A percentile compares a stretch with the other conserved stretches of the same genome.
phyloP scores from a whole-genome alignment of 2,113 vertebrate species.

The Anas platyrhynchos region DNA sequence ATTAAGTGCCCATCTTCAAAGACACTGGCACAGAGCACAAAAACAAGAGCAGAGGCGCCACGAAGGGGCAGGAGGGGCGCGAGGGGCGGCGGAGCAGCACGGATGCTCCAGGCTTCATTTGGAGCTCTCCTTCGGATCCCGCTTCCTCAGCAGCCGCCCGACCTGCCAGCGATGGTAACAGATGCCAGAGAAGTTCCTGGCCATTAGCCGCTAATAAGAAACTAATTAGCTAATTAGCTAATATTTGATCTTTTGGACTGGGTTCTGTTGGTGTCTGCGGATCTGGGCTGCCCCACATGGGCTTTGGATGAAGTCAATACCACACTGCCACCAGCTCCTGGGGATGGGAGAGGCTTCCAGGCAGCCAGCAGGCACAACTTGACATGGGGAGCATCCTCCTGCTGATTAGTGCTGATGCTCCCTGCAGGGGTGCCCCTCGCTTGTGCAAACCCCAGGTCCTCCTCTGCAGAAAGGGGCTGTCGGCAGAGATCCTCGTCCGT shows the following conservation, averaged over 20 bases:
- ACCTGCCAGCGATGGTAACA: neutral
- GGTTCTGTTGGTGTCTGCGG: neutral
- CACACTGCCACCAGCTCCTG: accelerated
- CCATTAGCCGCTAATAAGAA: neutral
- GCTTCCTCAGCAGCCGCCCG: neutral
- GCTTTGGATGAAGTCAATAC: neutral
- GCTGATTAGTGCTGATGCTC: neutral
- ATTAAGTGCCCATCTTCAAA: neutral
- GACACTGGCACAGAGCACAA: accelerated
- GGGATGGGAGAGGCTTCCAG: neutral
- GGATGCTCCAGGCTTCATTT: accelerated
- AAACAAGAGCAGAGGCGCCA: accelerated
- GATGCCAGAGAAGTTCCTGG: neutral
- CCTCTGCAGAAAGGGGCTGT: neutral
- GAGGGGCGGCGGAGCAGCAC: accelerated
- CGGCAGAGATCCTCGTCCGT: neutral
- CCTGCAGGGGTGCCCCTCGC: neutral
- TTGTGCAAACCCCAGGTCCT: neutral
- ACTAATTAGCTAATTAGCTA: neutral
- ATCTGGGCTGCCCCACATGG: neutral
- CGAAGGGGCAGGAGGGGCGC: neutral
- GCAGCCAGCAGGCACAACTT: accelerated
- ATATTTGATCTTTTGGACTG: neutral
- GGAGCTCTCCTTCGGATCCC: accelerated
- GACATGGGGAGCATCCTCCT: too few species aligned